These are phyloP conservation scores for Troides helena DNA, from an alignment of 2,888 invertebrate genomes.

Conservation along the genomic window DNA sequence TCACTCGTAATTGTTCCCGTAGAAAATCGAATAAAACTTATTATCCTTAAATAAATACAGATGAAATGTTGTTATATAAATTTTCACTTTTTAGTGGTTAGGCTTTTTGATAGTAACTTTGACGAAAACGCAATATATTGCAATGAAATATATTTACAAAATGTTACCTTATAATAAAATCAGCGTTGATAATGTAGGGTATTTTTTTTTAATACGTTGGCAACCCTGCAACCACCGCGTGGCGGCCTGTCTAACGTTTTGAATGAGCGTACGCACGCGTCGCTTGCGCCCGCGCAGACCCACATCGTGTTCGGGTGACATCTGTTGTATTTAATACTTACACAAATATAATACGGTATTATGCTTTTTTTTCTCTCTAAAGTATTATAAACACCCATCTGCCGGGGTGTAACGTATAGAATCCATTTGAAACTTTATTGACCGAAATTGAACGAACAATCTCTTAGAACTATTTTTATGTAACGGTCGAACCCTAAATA, in stretches of 20 bases:
- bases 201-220: constrained; percentile 5
- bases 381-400: constrained; percentile 15
- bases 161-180: no score
- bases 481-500: neutral
- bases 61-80: no score
- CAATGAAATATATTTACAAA: no score
- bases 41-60: no score
- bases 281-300: constrained; percentile 19
- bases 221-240: constrained; percentile 16
- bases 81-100: no score
- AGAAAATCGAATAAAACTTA: no score
- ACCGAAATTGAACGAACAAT: neutral
- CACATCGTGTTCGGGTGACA: constrained; percentile 26
- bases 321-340: constrained; percentile 24
- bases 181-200: no score
- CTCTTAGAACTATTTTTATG: neutral
- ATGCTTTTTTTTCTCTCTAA: constrained; percentile 8
- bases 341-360: constrained; percentile 18
- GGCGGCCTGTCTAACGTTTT: constrained; percentile 23
- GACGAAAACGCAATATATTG: no score
- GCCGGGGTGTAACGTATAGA: constrained; percentile 7
- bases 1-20: no score
- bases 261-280: constrained; percentile 34
- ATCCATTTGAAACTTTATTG: neutral
- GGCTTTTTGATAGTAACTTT: no score